Evolutionary conservation across 1,140 invertebrate species (phyloP), one percentile per base, ranked within the genome.

Genomic region (Vollenhovia emeryi): DNA sequence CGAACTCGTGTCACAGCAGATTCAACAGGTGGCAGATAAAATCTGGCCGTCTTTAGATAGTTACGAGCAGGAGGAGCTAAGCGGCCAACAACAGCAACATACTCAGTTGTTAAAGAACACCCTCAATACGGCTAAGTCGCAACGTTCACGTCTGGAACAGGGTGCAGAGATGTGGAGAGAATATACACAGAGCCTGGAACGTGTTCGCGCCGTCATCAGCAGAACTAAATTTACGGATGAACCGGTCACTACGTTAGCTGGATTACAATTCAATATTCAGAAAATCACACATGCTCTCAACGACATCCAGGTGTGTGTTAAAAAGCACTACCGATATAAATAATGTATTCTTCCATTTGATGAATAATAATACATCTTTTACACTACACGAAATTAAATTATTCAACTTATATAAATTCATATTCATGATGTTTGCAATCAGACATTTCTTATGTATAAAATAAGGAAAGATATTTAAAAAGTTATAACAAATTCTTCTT

Each of bases 21-120:
- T 98, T 87, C 97, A 98, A 91, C 97, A 98, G 78, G 96, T 97
- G 11, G 97, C 97, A 3, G 97, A 98, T 90, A 97, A 97, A 91
- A 98, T 98, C 59, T 98, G 97, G 97, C 97, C 98, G 1, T 98
- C 98, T 0, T 93, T 98, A 15, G 97, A 96, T 24, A 95, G 96
- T 50, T 96, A 96, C 6, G 97, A 98, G 91, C 98, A 98, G 90
- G 97, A 98, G 84, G 97, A 98, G 86, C 91, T 98, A 2, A 97
- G 97, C 13, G 96, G 96, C 0, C 97, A 98, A 89, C 96, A 98
- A 83, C 96, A 98, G 64, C 96, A 97, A 85, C 96, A 97, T 86
- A 97, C 97, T 40, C 97, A 98, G 88, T 91, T 97, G 3, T 91
- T 98, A 84, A 98, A 98, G 91, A 98, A 98, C 83, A 98, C 97